These are phyloP conservation scores for Hybognathus amarus DNA, from an alignment of 2,797 vertebrate genomes.

Conservation along the genomic window DNA sequence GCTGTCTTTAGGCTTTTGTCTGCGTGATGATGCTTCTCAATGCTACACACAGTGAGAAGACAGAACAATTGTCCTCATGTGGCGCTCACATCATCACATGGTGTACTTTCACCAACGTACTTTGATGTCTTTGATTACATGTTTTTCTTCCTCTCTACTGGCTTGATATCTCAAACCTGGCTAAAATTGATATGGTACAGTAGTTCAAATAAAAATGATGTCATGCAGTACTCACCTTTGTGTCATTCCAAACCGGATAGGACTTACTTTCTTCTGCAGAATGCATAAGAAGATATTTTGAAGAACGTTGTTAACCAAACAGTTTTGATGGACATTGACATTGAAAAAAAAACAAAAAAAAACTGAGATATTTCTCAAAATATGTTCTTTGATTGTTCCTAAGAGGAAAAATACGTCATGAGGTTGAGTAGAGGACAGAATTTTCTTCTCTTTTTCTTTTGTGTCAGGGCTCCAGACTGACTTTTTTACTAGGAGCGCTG, in stretches of 20 bases:
- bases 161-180: not conserved
- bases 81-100: conserved; percentile 14
- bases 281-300: not conserved
- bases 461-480: too few species aligned
- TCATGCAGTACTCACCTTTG: not conserved
- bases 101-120: conserved; percentile 7
- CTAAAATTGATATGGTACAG: not conserved
- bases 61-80: conserved; percentile 19
- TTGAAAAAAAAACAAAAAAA: too few species aligned
- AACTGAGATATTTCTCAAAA: not conserved
- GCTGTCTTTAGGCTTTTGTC: conserved; percentile 29
- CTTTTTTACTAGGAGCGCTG: too few species aligned
- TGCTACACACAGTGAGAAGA: conserved; percentile 1
- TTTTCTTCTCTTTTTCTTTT: too few species aligned
- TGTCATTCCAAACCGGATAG: not conserved
- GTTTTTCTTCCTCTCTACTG: not conserved
- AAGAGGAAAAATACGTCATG: not conserved
- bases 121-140: conserved; percentile 17
- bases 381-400: not conserved
- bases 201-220: not conserved
- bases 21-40: not conserved
- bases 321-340: not conserved
- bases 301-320: not conserved
- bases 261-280: not conserved
- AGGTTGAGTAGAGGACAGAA: too few species aligned